phyloP scores from a whole-genome alignment of 2,113 vertebrate genomes.

The Eurypyga helias region DNA sequence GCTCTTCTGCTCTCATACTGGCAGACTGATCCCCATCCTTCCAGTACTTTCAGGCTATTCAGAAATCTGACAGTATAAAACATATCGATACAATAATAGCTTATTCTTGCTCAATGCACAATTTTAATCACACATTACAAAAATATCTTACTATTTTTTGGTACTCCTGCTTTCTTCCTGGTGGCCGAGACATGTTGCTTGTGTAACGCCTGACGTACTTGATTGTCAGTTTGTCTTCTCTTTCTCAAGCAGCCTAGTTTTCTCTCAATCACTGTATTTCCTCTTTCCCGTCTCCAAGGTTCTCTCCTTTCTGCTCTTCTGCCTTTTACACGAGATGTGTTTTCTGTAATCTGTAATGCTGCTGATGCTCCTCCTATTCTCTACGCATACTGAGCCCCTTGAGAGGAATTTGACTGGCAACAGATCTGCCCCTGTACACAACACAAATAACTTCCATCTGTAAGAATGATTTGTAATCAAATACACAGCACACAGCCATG shows the following conservation, averaged over 20 bases:
- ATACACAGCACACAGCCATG: neutral
- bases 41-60: neutral
- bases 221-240: neutral
- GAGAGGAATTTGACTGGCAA: conserved; percentile 37
- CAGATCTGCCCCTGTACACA: neutral
- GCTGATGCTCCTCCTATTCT: conserved; percentile 68
- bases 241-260: neutral
- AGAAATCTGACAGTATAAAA: neutral
- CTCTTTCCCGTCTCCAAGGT: neutral
- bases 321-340: neutral
- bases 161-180: conserved; percentile 74
- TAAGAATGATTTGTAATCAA: neutral
- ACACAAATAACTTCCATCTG: conserved; percentile 18
- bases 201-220: neutral
- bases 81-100: neutral
- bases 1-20: neutral
- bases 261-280: neutral
- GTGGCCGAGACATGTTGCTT: conserved; percentile 73
- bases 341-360: conserved; percentile 38
- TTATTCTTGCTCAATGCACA: neutral
- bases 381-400: neutral
- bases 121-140: neutral
- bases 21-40: neutral
- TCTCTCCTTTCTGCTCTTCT: conserved; percentile 17
- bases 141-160: conserved; percentile 82